Base-by-base conservation (phyloP, 2,888 invertebrate species). In the Patella ulyssiponensis region DNA sequence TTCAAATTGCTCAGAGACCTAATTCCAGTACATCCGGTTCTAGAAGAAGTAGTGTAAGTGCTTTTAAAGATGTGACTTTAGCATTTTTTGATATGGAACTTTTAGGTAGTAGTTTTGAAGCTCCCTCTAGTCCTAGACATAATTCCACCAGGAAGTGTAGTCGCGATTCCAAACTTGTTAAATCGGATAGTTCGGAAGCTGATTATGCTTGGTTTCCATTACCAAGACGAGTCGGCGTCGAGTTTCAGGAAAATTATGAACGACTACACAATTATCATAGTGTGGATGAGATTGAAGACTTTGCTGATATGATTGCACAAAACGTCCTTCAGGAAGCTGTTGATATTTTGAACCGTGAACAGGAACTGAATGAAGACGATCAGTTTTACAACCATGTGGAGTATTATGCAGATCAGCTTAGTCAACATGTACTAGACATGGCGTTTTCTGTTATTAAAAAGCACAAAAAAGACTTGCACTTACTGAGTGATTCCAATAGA, bases 31-130 rank as follows among this genome's bases (percentile, higher is more conserved):
- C 87, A 11, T 84, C 85, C 69, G 83, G 84, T 9, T 88, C 88
- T 23, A 82, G 86, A n/a, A 82, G 86, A 52, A 88, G 89, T 79
- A 88, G 87, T 58, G 54, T 86, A 17, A 87, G 87, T 79, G 87
- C 86, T 7, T 88, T 88, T 74, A 82, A 84, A 71, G 87, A 88
- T 76, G 80, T 81, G 11, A 77, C 85, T 5, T 80, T 87, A n/a
- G 87, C 87, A n/a, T 84, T 83, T 56, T 86, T 88, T 77, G 88
- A 89, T 71, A 87, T 85, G 69, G 87, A 88, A 79, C 79, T 89
- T 20, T 77, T 88, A 9, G 84, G 80, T 54, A 81, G 84, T 44
- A 83, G 85, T 73, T 83, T 83, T 74, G 27, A 23, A 54, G 58
- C 23, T 69, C 69, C 76, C 0, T 52, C 78, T 58, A 80, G 79